Evolutionary conservation across 2,888 invertebrate species (phyloP), one percentile per base, ranked within the genome.

Genomic region (Rhagium mordax): DNA sequence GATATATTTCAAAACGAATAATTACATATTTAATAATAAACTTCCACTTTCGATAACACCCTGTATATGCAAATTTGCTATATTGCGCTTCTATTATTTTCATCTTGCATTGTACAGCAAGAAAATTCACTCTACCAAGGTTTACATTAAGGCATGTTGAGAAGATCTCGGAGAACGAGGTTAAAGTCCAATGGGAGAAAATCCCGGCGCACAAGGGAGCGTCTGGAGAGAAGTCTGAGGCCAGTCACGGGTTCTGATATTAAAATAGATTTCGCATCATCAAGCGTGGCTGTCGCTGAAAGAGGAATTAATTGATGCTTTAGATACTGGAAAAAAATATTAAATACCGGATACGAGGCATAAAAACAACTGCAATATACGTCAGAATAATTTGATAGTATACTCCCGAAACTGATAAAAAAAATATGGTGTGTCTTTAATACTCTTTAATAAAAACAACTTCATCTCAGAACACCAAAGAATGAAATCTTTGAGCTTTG

Each of bases 251-350:
- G 59, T 33, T 33, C 10, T 13, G 33, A 33, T 59, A 59, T 59
- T 59, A 59, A 59, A 59, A 59, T 59, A 59, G 59, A 59, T 33
- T 59, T 59, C 33, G 59, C 59, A 33, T 59, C 29, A 59, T 59
- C 29, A 59, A 59, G 33, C 29, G 16, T 29, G 29, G 33, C 59
- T 33, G 18, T 29, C 59, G 59, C 33, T 59, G 59, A n/a, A 16
- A 59, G 18, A 33, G 13, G 16, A 33, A 33, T 59, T 59, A 20
- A 33, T 33, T 29, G 33, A 33, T 29, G 29, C 33, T 41, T 41
- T 41, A 41, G 41, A 16, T 16, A 8, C 10, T 33, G 24, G 33
- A 33, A 59, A 41, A 21, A 59, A 33, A 59, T 18, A 18, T 33
- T 29, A 18, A 6, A 33, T 18, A 59, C 33, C 33, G 59, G 59